Percentiles rank a stretch among this genome's conserved stretches.
Evolutionary conservation across 2,797 vertebrate genomes (phyloP).

Genomic region (Argya squamiceps): DNA sequence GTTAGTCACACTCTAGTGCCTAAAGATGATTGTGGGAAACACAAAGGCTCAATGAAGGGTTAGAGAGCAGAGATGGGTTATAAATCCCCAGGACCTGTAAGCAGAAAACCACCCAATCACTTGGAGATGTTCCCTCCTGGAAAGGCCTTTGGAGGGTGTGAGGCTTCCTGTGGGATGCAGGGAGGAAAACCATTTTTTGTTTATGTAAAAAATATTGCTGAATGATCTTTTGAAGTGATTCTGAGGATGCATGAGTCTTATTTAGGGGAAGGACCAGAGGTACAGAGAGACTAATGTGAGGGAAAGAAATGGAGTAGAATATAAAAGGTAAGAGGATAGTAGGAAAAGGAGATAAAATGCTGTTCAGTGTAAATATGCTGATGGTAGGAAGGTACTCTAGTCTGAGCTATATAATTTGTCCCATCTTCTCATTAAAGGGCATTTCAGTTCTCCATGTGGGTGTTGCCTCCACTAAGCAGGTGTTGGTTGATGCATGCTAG

Average conservation of each 20-base stretch:
- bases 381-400: neutral
- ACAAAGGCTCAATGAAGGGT: neutral
- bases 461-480: neutral
- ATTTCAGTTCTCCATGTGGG: neutral
- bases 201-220: neutral
- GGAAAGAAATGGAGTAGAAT: neutral
- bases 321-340: neutral
- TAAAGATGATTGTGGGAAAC: neutral
- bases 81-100: neutral
- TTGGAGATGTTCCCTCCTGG: neutral
- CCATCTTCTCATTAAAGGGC: neutral
- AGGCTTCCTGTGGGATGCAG: neutral
- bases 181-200: neutral
- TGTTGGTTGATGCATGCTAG: neutral
- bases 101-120: neutral
- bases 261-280: neutral
- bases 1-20: neutral
- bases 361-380: neutral
- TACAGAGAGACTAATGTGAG: neutral
- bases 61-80: neutral
- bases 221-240: neutral
- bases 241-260: neutral
- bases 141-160: rapidly evolving
- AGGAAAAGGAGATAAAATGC: neutral
- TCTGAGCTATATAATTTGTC: neutral